Evolutionary conservation across 1,140 invertebrate species (phyloP), one percentile per base, ranked within the genome.

Genomic region (Chionoecetes opilio): DNA sequence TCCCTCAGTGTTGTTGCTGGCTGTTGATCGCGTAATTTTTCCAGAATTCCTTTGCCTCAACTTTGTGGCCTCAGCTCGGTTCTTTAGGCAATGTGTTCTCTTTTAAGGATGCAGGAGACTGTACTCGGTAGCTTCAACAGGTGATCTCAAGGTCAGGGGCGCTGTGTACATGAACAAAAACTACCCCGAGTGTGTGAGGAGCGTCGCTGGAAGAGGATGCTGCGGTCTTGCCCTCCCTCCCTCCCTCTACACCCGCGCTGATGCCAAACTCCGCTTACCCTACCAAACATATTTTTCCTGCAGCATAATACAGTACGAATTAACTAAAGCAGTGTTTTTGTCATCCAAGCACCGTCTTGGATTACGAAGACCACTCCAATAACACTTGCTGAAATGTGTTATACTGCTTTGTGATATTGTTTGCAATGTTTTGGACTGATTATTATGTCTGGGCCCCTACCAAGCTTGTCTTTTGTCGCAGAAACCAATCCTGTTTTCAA

Each of bases 171-270:
- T 35, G 86, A 75, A n/a, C 63, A 75, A 75, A 75, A 75, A 75
- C 63, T 26, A 75, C 63, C 63, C 5, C 21, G 63, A 75, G 63
- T 75, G 63, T n/a, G 63, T 8, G 63, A 75, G n/a, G 86, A 88
- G 86, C 35, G 86, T 88, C 32, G 63, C 63, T 75, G 63, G 63
- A 75, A 75, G 37, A 38, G 85, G 32, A 46, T 91, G 38, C 89
- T 35, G n/a, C 75, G 38, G 38, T 75, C 88, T 53, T 32, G 35
- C 29, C 31, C 87, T 41, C 37, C 37, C 87, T 37, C 87, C 17
- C 41, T 21, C 17, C 88, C 88, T n/a, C n/a, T 41, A 29, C 88
- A 38, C 21, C 53, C 37, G 29, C n/a, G 35, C n/a, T 91, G 9
- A 53, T 53, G 88, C 35, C 37, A 21, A 14, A 46, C 88, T 9